phyloP scores from a whole-genome alignment of 2,113 vertebrate species.

The Gymnocephalus cernua region DNA sequence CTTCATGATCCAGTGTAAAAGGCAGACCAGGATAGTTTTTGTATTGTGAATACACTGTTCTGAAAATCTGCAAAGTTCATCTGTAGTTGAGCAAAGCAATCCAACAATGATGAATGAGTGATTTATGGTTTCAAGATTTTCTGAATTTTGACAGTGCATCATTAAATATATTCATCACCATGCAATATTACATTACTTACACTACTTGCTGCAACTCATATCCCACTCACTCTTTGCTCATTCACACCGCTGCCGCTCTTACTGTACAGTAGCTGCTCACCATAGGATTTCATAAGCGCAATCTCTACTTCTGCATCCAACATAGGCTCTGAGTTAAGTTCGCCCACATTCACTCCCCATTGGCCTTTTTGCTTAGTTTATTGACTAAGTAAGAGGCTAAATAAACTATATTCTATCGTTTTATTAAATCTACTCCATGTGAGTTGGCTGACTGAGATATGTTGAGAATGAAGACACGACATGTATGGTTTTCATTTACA shows the following conservation, averaged over 20 bases:
- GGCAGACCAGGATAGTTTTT: not conserved
- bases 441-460: slow-evolving; percentile 1
- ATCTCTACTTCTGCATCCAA: slow-evolving; percentile 5
- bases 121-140: not conserved
- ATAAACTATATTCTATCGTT: slow-evolving; percentile 1
- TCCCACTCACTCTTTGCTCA: not conserved
- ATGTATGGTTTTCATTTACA: not conserved
- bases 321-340: not conserved
- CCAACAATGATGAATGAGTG: not conserved
- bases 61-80: not conserved
- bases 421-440: not conserved
- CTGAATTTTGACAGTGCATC: not conserved
- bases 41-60: not conserved
- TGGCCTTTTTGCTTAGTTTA: not conserved
- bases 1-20: slow-evolving; percentile 26
- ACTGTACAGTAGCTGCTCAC: slow-evolving; percentile 5
- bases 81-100: not conserved
- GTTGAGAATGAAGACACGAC: not conserved
- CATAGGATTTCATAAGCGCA: not conserved
- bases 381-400: not conserved
- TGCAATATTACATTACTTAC: not conserved
- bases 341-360: not conserved
- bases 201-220: not conserved
- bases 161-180: not conserved
- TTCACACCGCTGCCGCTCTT: not conserved